These are phyloP conservation scores for Eutrigla gurnardus DNA, from an alignment of 2,797 vertebrate genomes.

Conservation along the genomic window DNA sequence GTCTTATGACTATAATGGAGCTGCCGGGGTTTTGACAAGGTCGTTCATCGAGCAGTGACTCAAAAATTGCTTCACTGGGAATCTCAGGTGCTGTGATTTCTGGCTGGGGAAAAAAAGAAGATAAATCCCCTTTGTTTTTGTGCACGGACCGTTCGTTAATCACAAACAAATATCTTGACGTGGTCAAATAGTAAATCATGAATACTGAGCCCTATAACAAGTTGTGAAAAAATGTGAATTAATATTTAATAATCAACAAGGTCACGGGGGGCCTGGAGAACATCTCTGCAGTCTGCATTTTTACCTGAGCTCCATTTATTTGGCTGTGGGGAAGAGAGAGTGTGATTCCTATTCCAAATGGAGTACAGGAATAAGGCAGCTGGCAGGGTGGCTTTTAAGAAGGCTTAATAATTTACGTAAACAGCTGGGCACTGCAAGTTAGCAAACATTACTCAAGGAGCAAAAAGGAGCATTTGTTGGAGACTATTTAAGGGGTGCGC, in stretches of 20 bases:
- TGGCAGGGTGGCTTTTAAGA: background rate
- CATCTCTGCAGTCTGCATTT: background rate
- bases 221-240: slow-evolving; percentile 9
- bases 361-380: background rate
- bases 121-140: background rate
- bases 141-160: slow-evolving; percentile 9
- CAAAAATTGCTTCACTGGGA: slow-evolving; percentile 9
- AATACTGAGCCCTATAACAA: slow-evolving; percentile 14
- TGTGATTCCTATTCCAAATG: background rate
- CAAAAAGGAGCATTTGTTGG: background rate
- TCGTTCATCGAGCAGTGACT: slow-evolving; percentile 26
- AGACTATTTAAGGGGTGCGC: background rate
- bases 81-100: slow-evolving; percentile 8
- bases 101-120: background rate
- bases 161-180: background rate
- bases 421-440: background rate
- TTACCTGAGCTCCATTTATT: slow-evolving; percentile 1
- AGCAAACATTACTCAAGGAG: slow-evolving; percentile 4
- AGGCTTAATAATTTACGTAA: background rate
- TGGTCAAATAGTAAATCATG: background rate
- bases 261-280: slow-evolving; percentile 16
- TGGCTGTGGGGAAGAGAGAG: background rate
- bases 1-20: slow-evolving; percentile 13
- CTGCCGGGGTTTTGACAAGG: slow-evolving; percentile 10
- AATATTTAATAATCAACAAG: slow-evolving; percentile 7